These are phyloP conservation scores for Cossypha dichroa DNA, from an alignment of 2,797 vertebrate species.

Conservation along the genomic window DNA sequence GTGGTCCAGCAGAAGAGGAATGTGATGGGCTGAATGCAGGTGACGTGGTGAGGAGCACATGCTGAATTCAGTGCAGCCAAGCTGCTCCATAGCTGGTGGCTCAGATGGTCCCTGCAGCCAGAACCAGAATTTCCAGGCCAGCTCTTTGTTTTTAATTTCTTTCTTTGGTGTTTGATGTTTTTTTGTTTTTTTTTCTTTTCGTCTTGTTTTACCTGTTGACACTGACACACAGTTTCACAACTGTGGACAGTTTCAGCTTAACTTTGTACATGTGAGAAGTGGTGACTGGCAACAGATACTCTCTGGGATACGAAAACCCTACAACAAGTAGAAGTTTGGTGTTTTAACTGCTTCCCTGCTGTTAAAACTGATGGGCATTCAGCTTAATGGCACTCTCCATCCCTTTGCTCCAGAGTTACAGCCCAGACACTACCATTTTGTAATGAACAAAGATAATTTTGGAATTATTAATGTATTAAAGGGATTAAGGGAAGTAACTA, in stretches of 20 bases:
- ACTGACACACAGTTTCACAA: background rate
- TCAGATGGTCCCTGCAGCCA: background rate
- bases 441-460: background rate
- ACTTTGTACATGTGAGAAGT: background rate
- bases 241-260: background rate
- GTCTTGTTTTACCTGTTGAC: background rate
- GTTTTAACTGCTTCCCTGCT: background rate
- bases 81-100: background rate
- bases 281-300: background rate
- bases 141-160: background rate
- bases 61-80: background rate
- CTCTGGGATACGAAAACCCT: background rate
- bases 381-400: background rate
- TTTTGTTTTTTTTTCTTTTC: background rate
- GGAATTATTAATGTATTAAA: background rate
- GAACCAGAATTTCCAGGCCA: background rate
- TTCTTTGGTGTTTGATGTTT: background rate
- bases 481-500: background rate
- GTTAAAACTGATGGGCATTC: background rate
- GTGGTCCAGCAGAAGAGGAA: background rate
- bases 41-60: background rate
- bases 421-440: background rate
- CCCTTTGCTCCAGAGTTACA: background rate
- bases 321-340: background rate
- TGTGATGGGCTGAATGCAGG: background rate